A percentile compares a stretch with the other conserved stretches of the same genome.
phyloP scores from a whole-genome alignment of 2,888 invertebrate species.

The Monopis laevigella region DNA sequence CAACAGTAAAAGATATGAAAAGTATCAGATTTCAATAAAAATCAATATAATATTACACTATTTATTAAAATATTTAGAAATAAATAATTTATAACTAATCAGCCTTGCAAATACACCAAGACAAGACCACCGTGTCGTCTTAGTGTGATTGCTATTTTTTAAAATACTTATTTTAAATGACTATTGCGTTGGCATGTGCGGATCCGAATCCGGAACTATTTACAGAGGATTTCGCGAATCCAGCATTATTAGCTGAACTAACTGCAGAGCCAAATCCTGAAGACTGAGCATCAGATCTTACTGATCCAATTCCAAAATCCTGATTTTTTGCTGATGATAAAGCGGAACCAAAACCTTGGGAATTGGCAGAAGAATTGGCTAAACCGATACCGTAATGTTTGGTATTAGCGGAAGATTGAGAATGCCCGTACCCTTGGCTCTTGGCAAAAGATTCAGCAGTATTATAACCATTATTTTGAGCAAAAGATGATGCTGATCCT shows the following conservation, averaged over 20 bases:
- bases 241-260: constrained; percentile 29
- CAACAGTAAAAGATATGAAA: too few relatives aligned
- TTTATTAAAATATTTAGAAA: constrained; percentile 1
- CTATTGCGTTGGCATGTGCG: constrained; percentile 40
- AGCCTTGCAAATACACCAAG: constrained; percentile 47
- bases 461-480: constrained; percentile 33
- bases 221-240: constrained; percentile 36
- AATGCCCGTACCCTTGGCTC: constrained; percentile 19
- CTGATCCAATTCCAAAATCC: constrained; percentile 8
- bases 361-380: not conserved
- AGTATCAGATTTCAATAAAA: not conserved
- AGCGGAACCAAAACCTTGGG: constrained; percentile 28
- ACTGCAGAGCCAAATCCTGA: constrained; percentile 38
- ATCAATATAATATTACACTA: not conserved
- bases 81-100: constrained; percentile 10
- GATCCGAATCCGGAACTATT: constrained; percentile 35
- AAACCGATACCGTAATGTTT: not conserved
- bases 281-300: constrained; percentile 28
- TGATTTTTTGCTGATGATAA: constrained; percentile 3
- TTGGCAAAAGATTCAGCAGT: constrained; percentile 40
- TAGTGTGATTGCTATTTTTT: constrained; percentile 40
- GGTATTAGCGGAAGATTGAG: constrained; percentile 14
- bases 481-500: constrained; percentile 26
- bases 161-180: constrained; percentile 24
- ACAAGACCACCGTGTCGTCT: constrained; percentile 56